Evolutionary conservation across 2,888 invertebrate genomes (phyloP).

Genomic region (Drosophila prostipennis): DNA sequence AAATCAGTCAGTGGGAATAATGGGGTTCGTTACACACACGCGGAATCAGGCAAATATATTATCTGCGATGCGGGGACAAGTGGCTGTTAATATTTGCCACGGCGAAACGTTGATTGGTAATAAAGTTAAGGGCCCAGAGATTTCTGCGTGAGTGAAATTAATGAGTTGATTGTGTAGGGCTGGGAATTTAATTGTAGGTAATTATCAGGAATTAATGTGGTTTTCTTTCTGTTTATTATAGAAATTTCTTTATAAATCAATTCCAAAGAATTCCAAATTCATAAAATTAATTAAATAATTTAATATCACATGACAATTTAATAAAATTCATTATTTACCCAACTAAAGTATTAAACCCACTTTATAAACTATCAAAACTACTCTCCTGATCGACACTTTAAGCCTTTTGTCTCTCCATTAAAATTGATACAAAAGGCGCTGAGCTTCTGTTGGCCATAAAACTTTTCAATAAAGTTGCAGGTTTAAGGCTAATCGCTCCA

Average conservation of each 20-base stretch:
- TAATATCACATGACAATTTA: too few species aligned
- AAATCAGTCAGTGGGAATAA: constrained; percentile 18
- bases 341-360: background rate
- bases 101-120: constrained; percentile 12
- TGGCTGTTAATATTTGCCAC: constrained; percentile 1
- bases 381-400: constrained; percentile 33
- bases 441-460: constrained; percentile 32
- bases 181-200: background rate
- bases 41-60: constrained; percentile 19
- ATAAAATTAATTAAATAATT: background rate
- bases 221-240: background rate
- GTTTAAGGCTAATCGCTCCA: constrained; percentile 62
- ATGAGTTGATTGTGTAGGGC: background rate
- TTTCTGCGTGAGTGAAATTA: constrained; percentile 9
- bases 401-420: constrained; percentile 18
- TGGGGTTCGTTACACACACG: constrained; percentile 28
- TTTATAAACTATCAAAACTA: constrained; percentile 25
- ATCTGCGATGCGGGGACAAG: constrained; percentile 1
- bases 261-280: background rate
- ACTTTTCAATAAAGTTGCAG: constrained; percentile 66
- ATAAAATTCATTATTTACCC: background rate
- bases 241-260: background rate
- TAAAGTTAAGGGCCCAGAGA: constrained; percentile 4
- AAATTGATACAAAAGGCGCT: constrained; percentile 31
- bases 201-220: background rate